These are phyloP conservation scores for Peucedramus taeniatus DNA, from an alignment of 2,113 vertebrate genomes.

Conservation along the genomic window DNA sequence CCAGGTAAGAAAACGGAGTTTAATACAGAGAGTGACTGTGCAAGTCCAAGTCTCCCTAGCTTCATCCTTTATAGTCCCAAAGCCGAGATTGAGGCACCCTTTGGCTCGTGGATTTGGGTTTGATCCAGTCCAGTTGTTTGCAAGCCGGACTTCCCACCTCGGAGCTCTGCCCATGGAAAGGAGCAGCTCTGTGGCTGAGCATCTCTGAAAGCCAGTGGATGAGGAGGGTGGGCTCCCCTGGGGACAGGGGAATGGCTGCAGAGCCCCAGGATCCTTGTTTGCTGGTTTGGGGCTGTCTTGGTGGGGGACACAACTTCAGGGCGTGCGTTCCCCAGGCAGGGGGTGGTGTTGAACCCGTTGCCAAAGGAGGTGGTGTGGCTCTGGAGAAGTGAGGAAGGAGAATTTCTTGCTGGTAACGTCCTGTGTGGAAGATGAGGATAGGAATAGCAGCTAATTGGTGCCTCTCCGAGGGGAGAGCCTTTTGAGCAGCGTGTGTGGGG, in stretches of 20 bases:
- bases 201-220: not conserved
- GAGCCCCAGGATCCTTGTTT: not conserved
- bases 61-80: conserved; percentile 16
- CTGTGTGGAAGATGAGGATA: not conserved
- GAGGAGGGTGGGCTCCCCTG: not conserved
- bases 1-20: not conserved
- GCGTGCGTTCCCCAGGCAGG: not conserved
- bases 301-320: not conserved
- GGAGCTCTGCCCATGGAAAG: accelerated
- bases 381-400: not conserved
- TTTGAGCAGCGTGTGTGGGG: not conserved
- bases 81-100: conserved; percentile 15
- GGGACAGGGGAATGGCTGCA: not conserved
- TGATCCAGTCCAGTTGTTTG: not conserved
- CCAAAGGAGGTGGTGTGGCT: not conserved
- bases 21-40: not conserved
- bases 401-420: not conserved
- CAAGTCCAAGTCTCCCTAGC: conserved; percentile 6
- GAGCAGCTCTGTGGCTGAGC: not conserved
- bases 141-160: not conserved
- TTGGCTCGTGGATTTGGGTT: conserved; percentile 33
- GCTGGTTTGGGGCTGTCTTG: conserved; percentile 7
- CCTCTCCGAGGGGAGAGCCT: not conserved
- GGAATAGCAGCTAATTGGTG: not conserved
- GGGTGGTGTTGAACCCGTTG: not conserved